Evolutionary conservation across 1,140 invertebrate genomes (phyloP), one percentile per base, ranked within the genome.

Genomic region (Trichomalopsis sarcophagae): DNA sequence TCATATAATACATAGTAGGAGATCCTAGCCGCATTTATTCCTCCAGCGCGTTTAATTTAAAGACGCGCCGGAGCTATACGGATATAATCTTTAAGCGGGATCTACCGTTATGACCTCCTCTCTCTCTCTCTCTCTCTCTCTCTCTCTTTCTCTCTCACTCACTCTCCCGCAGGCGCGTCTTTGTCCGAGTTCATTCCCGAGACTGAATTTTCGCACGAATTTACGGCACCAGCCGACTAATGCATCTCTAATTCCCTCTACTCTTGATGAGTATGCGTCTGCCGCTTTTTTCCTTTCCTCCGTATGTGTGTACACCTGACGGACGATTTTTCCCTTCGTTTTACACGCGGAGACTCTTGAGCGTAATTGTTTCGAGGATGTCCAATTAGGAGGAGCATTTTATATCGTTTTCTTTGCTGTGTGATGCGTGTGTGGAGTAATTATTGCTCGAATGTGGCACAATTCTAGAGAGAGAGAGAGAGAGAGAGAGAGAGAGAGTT

Each of bases 181-280:
- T 81, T 74, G 69, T 81, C 23, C 66, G n/a, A 5, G 13, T 27
- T 66, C 73, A 66, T 82, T 75, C 78, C 55, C 73, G 68, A 21
- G 68, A 30, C 62, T 68, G 21, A 74, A 68, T 80, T 80, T 84
- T 84, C 83, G 40, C 83, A 84, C 77, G 83, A 40, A 80, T 80
- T 84, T 84, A 84, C 77, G 77, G 68, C 75, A 78, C 69, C 36
- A 5, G 30, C 27, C 27, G 36, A 50, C 40, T 17, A 13, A 66
- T 68, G 79, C 9, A 23, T 27, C 10, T 27, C 21, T 69, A 71
- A 44, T 69, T 69, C 7, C 44, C 9, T 62, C 14, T 40, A 14
- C 55, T 23, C 23, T 21, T n/a, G 23, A 10, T 68, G 21, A 27
- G 27, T 27, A 27, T 27, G 11, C 6, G 9, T 68, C 66, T 68